These are phyloP conservation scores for Genyomyrus donnyi DNA, from an alignment of 2,113 vertebrate genomes.

Conservation along the genomic window DNA sequence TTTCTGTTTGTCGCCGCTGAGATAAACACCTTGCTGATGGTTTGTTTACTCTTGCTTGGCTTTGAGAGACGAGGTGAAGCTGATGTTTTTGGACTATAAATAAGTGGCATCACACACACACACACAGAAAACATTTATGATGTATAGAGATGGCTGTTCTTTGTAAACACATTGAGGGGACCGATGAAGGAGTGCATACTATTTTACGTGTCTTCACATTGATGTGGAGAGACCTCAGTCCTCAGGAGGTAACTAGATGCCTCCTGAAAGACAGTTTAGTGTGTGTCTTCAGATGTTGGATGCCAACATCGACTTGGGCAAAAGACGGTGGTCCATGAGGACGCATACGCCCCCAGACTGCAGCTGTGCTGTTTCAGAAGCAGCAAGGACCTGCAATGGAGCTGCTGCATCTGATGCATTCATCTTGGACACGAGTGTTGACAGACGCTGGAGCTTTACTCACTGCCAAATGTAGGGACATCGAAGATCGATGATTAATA, in stretches of 20 bases:
- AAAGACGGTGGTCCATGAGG: neutral
- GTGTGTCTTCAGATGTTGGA: neutral
- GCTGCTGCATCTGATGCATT: neutral
- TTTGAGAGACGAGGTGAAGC: neutral
- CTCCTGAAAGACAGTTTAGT: neutral
- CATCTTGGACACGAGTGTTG: neutral
- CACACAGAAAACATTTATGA: neutral
- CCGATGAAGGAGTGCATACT: neutral
- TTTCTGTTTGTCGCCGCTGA: neutral
- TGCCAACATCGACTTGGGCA: neutral
- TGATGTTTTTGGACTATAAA: constrained; percentile 6
- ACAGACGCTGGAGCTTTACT: neutral
- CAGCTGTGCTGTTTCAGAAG: neutral
- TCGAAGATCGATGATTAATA: neutral
- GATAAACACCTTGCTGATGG: neutral
- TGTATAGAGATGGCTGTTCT: neutral
- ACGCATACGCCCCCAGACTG: neutral
- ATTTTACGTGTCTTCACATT: neutral
- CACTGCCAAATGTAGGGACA: neutral
- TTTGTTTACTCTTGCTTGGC: constrained; percentile 4
- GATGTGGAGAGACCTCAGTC: neutral
- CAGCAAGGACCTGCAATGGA: neutral
- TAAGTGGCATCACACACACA: neutral
- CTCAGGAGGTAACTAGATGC: neutral
- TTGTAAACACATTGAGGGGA: neutral